These are phyloP conservation scores for Drosophila prostipennis DNA, from an alignment of 2,888 invertebrate species.

Conservation along the genomic window DNA sequence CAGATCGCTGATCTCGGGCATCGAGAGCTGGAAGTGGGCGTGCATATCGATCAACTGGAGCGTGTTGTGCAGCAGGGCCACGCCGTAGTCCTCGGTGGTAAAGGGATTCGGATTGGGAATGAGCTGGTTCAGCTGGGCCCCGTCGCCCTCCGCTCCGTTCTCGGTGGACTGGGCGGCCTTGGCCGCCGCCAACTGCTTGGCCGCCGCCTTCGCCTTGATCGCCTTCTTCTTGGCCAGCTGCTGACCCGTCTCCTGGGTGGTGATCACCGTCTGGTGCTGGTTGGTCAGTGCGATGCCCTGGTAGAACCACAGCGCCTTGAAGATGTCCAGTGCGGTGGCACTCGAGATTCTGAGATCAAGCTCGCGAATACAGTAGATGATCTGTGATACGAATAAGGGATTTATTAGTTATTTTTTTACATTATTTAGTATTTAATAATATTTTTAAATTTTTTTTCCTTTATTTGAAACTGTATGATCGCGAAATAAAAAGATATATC, in stretches of 20 bases:
- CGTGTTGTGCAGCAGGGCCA: conserved; percentile 83
- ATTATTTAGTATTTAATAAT: too few relatives aligned
- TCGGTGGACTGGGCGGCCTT: conserved; percentile 50
- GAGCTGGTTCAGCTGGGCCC: conserved; percentile 53
- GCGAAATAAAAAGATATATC: too few relatives aligned
- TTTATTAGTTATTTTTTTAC: too few relatives aligned
- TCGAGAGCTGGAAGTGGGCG: conserved; percentile 81
- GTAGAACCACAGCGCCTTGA: conserved; percentile 83
- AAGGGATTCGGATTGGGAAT: conserved; percentile 82
- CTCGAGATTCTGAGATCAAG: conserved; percentile 83
- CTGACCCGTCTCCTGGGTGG: conserved; percentile 70
- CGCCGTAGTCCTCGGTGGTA: conserved; percentile 83
- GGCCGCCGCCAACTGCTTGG: conserved; percentile 52
- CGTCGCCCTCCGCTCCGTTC: conserved; percentile 48
- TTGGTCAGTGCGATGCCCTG: conserved; percentile 81
- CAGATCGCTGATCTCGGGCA: conserved; percentile 80
- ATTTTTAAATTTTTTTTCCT: too few relatives aligned
- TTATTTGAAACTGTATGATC: too few relatives aligned
- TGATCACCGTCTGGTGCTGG: conserved; percentile 79
- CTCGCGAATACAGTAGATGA: conserved; percentile 83
- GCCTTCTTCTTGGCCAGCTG: conserved; percentile 60
- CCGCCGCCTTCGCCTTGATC: conserved; percentile 66
- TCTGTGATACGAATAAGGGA: conserved; percentile 43
- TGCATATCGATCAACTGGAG: conserved; percentile 84
- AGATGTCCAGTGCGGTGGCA: conserved; percentile 83